Percentiles rank a stretch among this genome's conserved stretches.
These are phyloP conservation scores for Caprella mutica DNA, from an alignment of 2,888 invertebrate genomes.

Conservation along the genomic window DNA sequence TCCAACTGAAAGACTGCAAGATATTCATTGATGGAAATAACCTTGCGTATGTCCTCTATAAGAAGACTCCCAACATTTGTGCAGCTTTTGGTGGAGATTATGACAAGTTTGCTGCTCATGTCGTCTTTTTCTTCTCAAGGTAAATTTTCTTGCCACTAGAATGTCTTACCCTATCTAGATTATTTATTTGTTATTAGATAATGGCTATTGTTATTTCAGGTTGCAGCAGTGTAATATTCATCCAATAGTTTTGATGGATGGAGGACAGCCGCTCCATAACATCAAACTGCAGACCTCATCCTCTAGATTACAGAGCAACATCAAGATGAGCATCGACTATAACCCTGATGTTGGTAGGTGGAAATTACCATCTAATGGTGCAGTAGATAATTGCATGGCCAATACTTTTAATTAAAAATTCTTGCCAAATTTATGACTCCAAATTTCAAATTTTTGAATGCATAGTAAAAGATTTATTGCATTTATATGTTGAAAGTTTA, in stretches of 20 bases:
- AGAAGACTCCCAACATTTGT: conserved; percentile 42
- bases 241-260: conserved; percentile 67
- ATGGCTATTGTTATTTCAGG: too few species aligned
- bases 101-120: conserved; percentile 56
- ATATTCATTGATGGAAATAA: conserved; percentile 72
- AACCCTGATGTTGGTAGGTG: conserved; percentile 9
- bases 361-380: too few species aligned
- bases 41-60: conserved; percentile 51
- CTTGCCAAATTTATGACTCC: conserved; percentile 15
- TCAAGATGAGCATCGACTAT: conserved; percentile 3
- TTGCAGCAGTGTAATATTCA: conserved; percentile 57
- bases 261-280: conserved; percentile 47
- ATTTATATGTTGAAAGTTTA: too few species aligned
- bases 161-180: conserved; percentile 43
- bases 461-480: too few species aligned
- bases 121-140: conserved; percentile 54
- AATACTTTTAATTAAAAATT: not conserved
- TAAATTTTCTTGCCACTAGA: not conserved
- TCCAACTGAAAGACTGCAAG: conserved; percentile 52
- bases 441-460: too few species aligned
- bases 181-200: not conserved
- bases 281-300: conserved; percentile 55
- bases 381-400: not conserved
- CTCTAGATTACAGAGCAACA: conserved; percentile 12
- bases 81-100: conserved; percentile 77